Conservation (phyloP, 2,797 vertebrate genomes). For the Chloroceryle inda region DNA sequence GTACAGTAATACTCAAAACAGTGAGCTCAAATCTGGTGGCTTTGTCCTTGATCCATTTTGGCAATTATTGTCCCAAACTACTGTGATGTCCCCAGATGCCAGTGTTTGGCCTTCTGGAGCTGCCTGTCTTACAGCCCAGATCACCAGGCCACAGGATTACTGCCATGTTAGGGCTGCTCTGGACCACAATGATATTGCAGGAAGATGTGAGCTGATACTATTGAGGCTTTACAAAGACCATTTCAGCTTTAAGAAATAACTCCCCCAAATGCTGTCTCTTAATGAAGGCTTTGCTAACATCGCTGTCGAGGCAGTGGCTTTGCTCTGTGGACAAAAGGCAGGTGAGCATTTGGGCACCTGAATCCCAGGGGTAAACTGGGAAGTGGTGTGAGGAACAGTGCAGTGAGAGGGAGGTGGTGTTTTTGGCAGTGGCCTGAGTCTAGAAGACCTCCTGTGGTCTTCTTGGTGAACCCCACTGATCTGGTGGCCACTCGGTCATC, state of each 20-base stretch:
- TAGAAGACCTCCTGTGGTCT: background rate
- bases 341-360: background rate
- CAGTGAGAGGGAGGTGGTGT: background rate
- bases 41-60: conserved; percentile 24
- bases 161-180: background rate
- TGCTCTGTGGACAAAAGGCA: background rate
- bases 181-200: background rate
- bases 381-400: background rate
- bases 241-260: background rate
- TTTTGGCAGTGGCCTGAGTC: background rate
- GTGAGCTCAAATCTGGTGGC: background rate
- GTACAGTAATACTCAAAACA: background rate
- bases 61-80: conserved; percentile 7
- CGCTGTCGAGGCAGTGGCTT: background rate
- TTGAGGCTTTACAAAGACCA: background rate
- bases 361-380: background rate
- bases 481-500: background rate
- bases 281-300: background rate
- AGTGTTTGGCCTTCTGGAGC: background rate
- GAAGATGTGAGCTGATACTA: background rate
- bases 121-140: background rate
- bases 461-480: background rate
- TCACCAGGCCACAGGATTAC: background rate
- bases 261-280: background rate
- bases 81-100: background rate